phyloP scores from a whole-genome alignment of 2,888 invertebrate species.

The Euproctis similis region DNA sequence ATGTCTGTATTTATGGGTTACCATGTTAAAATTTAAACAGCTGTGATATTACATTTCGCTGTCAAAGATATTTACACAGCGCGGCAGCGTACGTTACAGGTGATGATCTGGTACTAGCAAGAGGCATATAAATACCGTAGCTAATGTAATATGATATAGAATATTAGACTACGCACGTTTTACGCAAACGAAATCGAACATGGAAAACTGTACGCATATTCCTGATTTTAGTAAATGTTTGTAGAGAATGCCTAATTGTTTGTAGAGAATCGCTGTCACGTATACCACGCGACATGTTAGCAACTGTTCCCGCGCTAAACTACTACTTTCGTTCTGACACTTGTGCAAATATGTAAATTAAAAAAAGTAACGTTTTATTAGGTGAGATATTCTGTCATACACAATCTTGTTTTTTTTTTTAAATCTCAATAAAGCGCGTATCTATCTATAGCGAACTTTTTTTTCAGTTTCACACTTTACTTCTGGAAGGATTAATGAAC shows the following conservation, averaged over 20 bases:
- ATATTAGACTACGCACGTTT: constrained; percentile 12
- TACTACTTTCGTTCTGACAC: constrained; percentile 1
- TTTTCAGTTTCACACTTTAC: too few species aligned
- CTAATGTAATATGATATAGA: constrained; percentile 17
- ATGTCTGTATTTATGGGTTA: constrained; percentile 15
- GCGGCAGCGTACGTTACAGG: constrained; percentile 27
- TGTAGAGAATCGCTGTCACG: background rate
- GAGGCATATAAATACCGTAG: constrained; percentile 13
- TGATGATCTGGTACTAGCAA: constrained; percentile 28
- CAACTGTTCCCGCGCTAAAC: background rate
- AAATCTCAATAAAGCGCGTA: too few species aligned
- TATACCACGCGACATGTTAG: background rate
- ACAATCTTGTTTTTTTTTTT: too few species aligned
- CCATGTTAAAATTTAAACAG: constrained; percentile 34
- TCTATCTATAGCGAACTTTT: too few species aligned
- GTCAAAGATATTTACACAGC: constrained; percentile 14
- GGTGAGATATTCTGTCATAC: too few species aligned
- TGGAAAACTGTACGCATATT: background rate
- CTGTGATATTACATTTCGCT: constrained; percentile 20
- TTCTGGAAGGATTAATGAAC: background rate
- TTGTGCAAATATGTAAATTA: background rate
- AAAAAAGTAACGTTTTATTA: too few species aligned
- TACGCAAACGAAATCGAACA: constrained; percentile 13
- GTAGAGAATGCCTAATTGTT: constrained; percentile 2
- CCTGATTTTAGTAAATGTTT: constrained; percentile 6